phyloP scores from a whole-genome alignment of 2,113 vertebrate genomes.

The Balaeniceps rex region DNA sequence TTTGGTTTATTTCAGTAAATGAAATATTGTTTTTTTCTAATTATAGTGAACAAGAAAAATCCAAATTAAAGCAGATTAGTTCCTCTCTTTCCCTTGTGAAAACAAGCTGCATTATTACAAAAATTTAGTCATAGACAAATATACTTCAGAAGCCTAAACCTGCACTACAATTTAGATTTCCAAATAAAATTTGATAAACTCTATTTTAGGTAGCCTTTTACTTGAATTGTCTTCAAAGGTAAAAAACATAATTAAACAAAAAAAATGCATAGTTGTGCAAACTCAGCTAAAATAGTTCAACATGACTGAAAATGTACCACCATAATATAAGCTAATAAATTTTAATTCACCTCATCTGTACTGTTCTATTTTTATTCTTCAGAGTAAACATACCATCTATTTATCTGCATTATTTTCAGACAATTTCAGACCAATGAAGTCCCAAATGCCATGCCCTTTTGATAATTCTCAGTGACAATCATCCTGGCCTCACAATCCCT shows the following conservation, averaged over 20 bases:
- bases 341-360: not conserved
- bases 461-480: not conserved
- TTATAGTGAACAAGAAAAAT: not conserved
- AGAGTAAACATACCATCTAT: not conserved
- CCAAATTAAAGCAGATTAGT: not conserved
- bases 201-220: not conserved
- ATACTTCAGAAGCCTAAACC: not conserved
- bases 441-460: not conserved
- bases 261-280: not conserved
- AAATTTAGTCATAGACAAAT: not conserved
- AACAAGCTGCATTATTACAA: not conserved
- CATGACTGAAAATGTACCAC: not conserved
- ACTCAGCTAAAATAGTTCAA: not conserved
- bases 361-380: fast-evolving
- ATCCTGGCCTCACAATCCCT: no score
- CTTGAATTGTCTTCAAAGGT: not conserved
- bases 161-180: not conserved
- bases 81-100: not conserved
- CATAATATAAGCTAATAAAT: not conserved
- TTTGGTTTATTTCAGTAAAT: not conserved
- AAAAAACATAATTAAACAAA: not conserved
- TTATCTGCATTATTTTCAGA: not conserved
- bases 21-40: not conserved
- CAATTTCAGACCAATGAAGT: not conserved
- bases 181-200: not conserved